A percentile compares a stretch with the other conserved stretches of the same genome.
Conservation (phyloP, 2,888 invertebrate species). For the Tenthredo amoena region DNA sequence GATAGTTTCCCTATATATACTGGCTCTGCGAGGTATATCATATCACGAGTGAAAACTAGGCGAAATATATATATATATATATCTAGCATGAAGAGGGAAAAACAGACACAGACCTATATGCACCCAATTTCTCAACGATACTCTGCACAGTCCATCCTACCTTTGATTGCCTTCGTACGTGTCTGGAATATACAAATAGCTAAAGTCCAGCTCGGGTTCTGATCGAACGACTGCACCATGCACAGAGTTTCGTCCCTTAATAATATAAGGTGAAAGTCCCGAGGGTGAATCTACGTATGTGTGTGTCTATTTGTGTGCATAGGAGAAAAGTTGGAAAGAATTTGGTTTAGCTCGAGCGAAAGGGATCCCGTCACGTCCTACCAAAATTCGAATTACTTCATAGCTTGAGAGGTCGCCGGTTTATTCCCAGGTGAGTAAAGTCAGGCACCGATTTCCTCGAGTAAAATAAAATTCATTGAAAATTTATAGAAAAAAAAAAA, state of each 20-base stretch:
- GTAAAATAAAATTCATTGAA: background rate
- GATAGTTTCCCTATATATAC: slow-evolving; percentile 58
- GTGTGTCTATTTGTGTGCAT: background rate
- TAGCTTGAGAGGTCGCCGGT: background rate
- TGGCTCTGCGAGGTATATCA: background rate
- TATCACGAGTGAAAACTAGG: background rate
- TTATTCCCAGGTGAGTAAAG: background rate
- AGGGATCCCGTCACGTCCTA: slow-evolving; percentile 26
- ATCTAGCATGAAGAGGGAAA: background rate
- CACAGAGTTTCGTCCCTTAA: slow-evolving; percentile 26
- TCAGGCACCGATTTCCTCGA: background rate
- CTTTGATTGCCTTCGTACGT: slow-evolving; percentile 44
- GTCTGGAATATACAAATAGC: background rate
- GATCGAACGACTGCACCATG: background rate
- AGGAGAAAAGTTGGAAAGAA: slow-evolving; percentile 5
- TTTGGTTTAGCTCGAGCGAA: background rate
- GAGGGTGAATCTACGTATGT: background rate
- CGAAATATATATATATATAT: background rate
- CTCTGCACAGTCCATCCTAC: slow-evolving; percentile 26
- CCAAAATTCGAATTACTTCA: slow-evolving; percentile 33
- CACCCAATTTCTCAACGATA: slow-evolving; percentile 18
- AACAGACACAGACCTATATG: background rate
- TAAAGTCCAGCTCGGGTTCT: background rate
- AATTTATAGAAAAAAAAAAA: background rate
- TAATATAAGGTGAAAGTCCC: slow-evolving; percentile 30